These are phyloP conservation scores for Spilosoma lubricipeda DNA, from an alignment of 2,888 invertebrate genomes.

Conservation along the genomic window DNA sequence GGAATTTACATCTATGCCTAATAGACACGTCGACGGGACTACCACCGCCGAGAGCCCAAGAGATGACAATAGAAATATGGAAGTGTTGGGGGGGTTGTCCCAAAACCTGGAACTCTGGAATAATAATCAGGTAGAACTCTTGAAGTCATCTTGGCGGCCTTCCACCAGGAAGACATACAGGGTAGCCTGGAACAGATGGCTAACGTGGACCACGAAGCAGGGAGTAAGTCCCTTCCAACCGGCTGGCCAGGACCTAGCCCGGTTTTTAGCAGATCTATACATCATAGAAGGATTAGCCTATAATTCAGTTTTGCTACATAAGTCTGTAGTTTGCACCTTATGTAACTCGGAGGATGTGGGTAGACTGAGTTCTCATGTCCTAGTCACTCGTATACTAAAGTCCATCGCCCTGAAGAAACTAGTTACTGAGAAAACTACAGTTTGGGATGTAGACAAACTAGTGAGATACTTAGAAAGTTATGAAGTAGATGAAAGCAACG, in stretches of 20 bases:
- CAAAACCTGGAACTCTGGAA: background rate
- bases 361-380: background rate
- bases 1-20: too few relatives aligned
- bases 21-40: too few relatives aligned
- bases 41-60: too few relatives aligned
- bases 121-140: background rate
- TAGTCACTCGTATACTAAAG: conserved; percentile 3
- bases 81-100: background rate
- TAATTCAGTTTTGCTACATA: too few relatives aligned
- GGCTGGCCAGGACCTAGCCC: background rate
- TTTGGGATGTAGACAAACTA: conserved; percentile 2
- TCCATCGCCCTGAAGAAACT: background rate
- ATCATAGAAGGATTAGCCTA: too few relatives aligned
- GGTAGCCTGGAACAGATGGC: background rate
- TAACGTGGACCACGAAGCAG: background rate
- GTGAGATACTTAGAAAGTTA: background rate
- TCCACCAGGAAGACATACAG: background rate
- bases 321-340: background rate
- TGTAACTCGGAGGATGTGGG: background rate
- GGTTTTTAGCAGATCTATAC: background rate
- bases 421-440: background rate
- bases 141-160: background rate
- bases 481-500: background rate
- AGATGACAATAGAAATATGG: too few relatives aligned
- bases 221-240: background rate